These are phyloP conservation scores for Pentamera pediparva DNA, from an alignment of 53 echinoderm and acorn worm species.

Conservation along the genomic window DNA sequence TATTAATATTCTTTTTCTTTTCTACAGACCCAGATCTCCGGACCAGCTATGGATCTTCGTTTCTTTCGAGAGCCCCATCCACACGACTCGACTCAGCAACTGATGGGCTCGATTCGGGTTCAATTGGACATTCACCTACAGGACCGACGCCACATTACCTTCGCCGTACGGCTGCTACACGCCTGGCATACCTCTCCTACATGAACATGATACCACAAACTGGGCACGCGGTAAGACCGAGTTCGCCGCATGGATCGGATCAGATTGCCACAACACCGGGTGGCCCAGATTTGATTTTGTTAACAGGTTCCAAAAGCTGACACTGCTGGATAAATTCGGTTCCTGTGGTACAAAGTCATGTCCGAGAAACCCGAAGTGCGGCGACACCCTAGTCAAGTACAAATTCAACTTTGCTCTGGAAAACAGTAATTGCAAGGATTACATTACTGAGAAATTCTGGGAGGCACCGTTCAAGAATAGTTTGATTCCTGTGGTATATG, in stretches of 20 bases:
- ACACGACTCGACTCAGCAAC: not conserved
- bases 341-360: constrained; percentile 55
- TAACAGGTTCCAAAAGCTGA: constrained; percentile 2
- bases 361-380: constrained; percentile 30
- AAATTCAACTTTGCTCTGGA: constrained; percentile 72
- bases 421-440: constrained; percentile 76
- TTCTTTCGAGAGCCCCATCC: constrained; percentile 12
- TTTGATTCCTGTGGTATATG: constrained; percentile 68
- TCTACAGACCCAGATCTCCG: too few species aligned
- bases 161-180: constrained; percentile 14
- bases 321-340: constrained; percentile 50
- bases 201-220: not conserved
- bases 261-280: constrained; percentile 9
- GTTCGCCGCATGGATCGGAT: constrained; percentile 21
- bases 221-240: constrained; percentile 13
- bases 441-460: constrained; percentile 89
- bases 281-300: constrained; percentile 10
- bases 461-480: constrained; percentile 39
- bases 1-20: too few species aligned
- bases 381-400: constrained; percentile 38
- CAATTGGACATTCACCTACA: constrained; percentile 16
- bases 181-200: not conserved
- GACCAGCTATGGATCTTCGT: constrained; percentile 9
- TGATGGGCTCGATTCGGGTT: not conserved
- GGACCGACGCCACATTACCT: constrained; percentile 6